Conservation (phyloP, 2,113 vertebrate genomes). For the Chloroceryle aenea region DNA sequence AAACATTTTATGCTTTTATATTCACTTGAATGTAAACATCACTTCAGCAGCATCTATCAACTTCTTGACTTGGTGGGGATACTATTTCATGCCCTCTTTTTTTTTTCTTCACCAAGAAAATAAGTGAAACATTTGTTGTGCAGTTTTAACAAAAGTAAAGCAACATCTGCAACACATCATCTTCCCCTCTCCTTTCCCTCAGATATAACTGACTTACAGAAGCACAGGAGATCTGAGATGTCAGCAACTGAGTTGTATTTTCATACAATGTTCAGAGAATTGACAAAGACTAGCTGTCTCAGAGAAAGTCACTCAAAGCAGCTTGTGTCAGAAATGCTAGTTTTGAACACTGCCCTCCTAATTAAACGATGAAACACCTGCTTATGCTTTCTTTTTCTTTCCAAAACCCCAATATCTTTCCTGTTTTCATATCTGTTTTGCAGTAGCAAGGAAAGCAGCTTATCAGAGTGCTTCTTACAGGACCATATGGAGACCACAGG, state of each 20-base stretch:
- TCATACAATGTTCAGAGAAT: neutral
- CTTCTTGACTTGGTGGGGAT: neutral
- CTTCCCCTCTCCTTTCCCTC: neutral
- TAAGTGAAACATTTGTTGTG: neutral
- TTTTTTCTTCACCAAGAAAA: neutral
- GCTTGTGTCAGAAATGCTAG: neutral
- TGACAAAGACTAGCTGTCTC: neutral
- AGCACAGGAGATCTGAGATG: neutral
- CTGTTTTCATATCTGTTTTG: neutral
- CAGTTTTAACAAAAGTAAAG: neutral
- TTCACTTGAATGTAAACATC: slow-evolving; percentile 68
- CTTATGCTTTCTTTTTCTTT: neutral
- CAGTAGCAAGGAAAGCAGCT: neutral
- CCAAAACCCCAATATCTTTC: neutral
- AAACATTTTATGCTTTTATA: slow-evolving; percentile 27
- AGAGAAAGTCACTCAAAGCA: neutral
- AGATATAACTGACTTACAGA: neutral
- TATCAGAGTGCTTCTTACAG: neutral
- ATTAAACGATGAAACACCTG: neutral
- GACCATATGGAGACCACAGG: neutral
- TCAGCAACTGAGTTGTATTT: neutral
- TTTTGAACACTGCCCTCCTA: neutral
- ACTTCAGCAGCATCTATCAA: neutral
- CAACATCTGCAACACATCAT: neutral
- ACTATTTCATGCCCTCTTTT: neutral